These are phyloP conservation scores for Phylloscopus trochiloides DNA, from an alignment of 2,113 vertebrate species.

Conservation along the genomic window DNA sequence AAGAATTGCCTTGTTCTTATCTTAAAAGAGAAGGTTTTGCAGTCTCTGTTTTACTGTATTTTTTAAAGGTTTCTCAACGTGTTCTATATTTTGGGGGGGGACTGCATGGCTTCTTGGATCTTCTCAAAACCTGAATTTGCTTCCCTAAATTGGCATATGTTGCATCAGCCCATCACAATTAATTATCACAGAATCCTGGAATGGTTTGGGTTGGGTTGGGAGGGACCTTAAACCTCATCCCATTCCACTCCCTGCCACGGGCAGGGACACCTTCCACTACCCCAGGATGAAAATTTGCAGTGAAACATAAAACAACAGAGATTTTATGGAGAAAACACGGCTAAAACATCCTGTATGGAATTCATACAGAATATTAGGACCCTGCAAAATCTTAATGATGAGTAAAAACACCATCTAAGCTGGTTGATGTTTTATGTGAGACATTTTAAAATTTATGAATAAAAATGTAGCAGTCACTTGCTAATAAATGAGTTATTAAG, in stretches of 20 bases:
- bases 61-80: neutral
- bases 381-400: neutral
- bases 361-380: neutral
- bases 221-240: neutral
- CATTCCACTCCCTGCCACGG: neutral
- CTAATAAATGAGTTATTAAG: neutral
- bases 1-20: neutral
- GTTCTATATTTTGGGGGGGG: accelerated
- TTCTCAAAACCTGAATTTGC: neutral
- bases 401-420: neutral
- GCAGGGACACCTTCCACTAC: neutral
- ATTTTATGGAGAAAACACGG: neutral
- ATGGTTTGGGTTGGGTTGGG: neutral
- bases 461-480: neutral
- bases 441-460: neutral
- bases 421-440: neutral
- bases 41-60: neutral
- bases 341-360: neutral
- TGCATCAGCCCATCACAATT: neutral
- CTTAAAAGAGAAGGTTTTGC: neutral
- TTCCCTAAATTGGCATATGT: neutral
- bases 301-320: neutral
- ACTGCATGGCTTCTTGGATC: neutral
- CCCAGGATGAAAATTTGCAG: neutral
- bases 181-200: neutral